phyloP scores from a whole-genome alignment of 2,113 vertebrate species.

The Mormoops blainvillei region DNA sequence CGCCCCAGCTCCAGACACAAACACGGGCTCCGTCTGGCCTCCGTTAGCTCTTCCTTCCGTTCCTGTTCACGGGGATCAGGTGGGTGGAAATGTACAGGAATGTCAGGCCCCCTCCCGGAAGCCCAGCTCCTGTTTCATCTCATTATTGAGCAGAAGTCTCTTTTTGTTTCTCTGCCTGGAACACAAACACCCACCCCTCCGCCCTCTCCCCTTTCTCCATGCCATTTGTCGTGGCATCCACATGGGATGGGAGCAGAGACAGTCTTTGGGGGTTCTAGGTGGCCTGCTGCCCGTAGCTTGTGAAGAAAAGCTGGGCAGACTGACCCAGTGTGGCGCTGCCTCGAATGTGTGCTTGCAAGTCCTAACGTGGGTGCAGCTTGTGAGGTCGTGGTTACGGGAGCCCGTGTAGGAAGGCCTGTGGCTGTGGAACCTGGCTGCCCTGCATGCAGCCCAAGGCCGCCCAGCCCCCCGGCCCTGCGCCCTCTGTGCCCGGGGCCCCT shows the following conservation, averaged over 20 bases:
- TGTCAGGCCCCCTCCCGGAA: slow-evolving; percentile 70
- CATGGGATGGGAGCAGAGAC: slow-evolving; percentile 36
- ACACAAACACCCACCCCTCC: slow-evolving; percentile 84
- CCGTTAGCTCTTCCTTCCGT: slow-evolving; percentile 59
- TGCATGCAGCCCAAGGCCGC: fast-evolving
- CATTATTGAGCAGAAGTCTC: slow-evolving; percentile 67
- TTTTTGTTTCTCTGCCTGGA: slow-evolving; percentile 68
- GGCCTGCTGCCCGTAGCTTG: background rate
- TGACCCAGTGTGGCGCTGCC: background rate
- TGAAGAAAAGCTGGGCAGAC: background rate
- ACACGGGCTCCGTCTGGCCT: slow-evolving; percentile 67
- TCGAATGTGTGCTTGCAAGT: background rate
- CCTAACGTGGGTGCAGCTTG: background rate
- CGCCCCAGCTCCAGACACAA: slow-evolving; percentile 44
- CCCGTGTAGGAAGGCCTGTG: background rate
- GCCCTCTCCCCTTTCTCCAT: slow-evolving; percentile 68
- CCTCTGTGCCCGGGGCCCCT: slow-evolving; percentile 16
- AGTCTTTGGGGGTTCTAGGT: background rate
- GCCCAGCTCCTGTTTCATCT: slow-evolving; percentile 73
- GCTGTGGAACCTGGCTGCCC: background rate
- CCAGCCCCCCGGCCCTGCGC: background rate
- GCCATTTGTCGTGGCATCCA: slow-evolving; percentile 64
- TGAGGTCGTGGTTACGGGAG: background rate
- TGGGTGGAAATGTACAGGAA: slow-evolving; percentile 82
- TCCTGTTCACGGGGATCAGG: slow-evolving; percentile 65